A percentile compares a stretch with the other conserved stretches of the same genome.
These are phyloP conservation scores for Microplitis deprimator DNA, from an alignment of 2,888 invertebrate genomes.

Conservation along the genomic window DNA sequence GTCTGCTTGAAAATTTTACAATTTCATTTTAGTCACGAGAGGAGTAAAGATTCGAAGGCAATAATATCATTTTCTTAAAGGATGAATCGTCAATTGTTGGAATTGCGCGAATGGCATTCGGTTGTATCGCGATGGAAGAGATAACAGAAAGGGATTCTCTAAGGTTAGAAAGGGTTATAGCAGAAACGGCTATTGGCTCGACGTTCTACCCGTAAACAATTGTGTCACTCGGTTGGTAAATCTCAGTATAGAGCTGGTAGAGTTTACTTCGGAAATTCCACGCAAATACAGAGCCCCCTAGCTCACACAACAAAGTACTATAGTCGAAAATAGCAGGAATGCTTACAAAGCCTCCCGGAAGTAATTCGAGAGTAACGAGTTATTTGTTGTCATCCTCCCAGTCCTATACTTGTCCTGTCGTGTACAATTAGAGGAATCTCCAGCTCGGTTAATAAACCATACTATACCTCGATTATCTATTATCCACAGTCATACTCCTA, in stretches of 20 bases:
- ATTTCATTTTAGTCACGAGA: neutral
- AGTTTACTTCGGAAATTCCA: constrained; percentile 25
- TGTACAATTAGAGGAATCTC: constrained; percentile 18
- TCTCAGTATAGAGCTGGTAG: neutral
- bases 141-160: neutral
- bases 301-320: neutral
- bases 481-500: neutral
- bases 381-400: constrained; percentile 13
- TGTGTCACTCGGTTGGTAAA: constrained; percentile 2
- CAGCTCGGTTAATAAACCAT: neutral
- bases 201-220: constrained; percentile 27
- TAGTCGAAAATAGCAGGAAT: constrained; percentile 1
- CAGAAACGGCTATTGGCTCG: neutral
- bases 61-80: neutral
- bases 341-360: constrained; percentile 11
- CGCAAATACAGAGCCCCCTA: neutral
- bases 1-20: too few species aligned
- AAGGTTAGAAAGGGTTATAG: neutral
- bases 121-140: neutral
- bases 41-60: neutral
- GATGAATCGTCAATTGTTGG: constrained; percentile 18
- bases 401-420: neutral
- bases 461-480: neutral
- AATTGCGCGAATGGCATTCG: constrained; percentile 13
- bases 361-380: constrained; percentile 27